These are phyloP conservation scores for Eupithecia subfuscata DNA, from an alignment of 2,888 invertebrate genomes.

Conservation along the genomic window DNA sequence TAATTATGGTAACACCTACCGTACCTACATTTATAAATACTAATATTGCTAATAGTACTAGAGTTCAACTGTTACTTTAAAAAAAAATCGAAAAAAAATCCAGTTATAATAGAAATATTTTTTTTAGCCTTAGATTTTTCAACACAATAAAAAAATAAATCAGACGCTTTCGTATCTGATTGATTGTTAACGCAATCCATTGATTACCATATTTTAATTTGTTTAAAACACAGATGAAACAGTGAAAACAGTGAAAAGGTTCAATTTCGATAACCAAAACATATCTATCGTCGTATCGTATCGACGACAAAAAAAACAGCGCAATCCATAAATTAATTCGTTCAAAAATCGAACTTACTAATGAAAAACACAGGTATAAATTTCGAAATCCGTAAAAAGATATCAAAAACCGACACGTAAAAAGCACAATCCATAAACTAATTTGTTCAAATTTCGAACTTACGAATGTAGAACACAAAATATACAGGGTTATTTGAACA, in stretches of 20 bases:
- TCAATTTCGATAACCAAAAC: not conserved
- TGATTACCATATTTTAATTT: not conserved
- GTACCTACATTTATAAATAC: not conserved
- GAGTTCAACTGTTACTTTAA: not conserved
- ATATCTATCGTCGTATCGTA: not conserved
- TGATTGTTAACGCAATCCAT: not conserved
- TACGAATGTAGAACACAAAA: not conserved
- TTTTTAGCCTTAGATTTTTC: not conserved
- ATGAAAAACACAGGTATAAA: not conserved
- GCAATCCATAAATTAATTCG: not conserved
- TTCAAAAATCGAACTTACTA: not conserved
- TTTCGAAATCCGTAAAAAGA: no score
- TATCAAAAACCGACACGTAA: no score
- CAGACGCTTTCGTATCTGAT: not conserved
- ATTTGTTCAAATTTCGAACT: not conserved
- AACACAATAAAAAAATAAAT: not conserved
- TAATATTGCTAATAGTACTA: not conserved
- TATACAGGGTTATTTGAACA: conserved; percentile 32
- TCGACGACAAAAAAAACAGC: no score
- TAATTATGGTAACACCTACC: not conserved
- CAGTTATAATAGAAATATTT: not conserved
- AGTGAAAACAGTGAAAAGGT: not conserved
- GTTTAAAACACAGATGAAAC: not conserved
- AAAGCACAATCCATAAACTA: not conserved
- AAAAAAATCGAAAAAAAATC: not conserved